phyloP scores from a whole-genome alignment of 37 sponge, comb jelly and placozoan species.

The Aplysina aerophoba region DNA sequence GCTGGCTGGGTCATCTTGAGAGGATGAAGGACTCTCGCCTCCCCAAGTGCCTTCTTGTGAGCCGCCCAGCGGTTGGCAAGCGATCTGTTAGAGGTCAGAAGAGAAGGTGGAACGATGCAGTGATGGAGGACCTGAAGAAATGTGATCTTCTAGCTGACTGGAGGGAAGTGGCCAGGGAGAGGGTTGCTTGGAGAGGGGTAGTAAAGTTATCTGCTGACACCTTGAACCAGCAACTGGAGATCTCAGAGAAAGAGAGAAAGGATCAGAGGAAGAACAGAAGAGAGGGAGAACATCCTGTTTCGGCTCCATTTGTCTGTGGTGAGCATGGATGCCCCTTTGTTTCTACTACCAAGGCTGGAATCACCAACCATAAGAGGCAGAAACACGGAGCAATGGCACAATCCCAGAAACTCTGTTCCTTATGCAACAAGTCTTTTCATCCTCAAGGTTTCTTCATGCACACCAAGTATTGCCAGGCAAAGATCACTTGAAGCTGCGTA shows the following conservation, averaged over 20 bases:
- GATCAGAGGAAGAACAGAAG: neutral
- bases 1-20: neutral
- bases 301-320: neutral
- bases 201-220: neutral
- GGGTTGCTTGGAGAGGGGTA: neutral
- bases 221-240: neutral
- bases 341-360: neutral
- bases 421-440: neutral
- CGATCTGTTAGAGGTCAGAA: neutral
- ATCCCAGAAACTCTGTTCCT: neutral
- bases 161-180: neutral
- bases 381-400: neutral
- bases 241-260: neutral
- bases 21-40: neutral
- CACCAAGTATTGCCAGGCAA: neutral
- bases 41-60: neutral
- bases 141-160: neutral
- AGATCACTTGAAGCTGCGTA: no score
- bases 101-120: neutral
- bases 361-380: constrained; percentile 4
- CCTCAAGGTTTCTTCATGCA: neutral
- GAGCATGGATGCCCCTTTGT: neutral
- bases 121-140: neutral
- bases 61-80: neutral
- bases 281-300: neutral